Conservation (phyloP, 2,797 vertebrate species). For the Lepilemur septentrionalis region DNA sequence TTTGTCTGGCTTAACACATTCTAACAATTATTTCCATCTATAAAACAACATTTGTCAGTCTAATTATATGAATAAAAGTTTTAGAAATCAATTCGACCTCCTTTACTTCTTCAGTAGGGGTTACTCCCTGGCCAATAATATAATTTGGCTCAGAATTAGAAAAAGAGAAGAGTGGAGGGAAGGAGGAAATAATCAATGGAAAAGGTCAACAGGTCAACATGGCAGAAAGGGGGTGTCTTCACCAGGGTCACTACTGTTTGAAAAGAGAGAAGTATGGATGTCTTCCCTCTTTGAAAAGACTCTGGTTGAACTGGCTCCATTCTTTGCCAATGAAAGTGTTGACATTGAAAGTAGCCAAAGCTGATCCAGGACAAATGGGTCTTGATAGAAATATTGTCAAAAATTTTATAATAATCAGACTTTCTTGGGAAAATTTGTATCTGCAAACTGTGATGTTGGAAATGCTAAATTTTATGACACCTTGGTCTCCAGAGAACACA, state of each 20-base stretch:
- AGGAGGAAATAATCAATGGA: neutral
- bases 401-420: neutral
- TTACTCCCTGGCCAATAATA: neutral
- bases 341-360: neutral
- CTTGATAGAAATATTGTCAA: neutral
- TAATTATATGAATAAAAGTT: neutral
- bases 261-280: neutral
- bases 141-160: neutral
- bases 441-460: neutral
- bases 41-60: neutral
- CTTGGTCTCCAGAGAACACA: neutral
- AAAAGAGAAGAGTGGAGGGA: neutral
- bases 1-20: neutral
- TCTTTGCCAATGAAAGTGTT: neutral
- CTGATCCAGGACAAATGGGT: neutral
- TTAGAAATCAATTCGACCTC: neutral
- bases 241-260: too few relatives aligned
- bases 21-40: neutral
- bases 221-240: neutral
- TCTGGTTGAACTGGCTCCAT: fast-evolving
- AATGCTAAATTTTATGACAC: neutral
- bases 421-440: neutral
- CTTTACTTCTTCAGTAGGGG: neutral
- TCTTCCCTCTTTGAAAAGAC: neutral
- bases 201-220: fast-evolving